A percentile compares a stretch with the other conserved stretches of the same genome.
phyloP scores from a whole-genome alignment of 2,113 vertebrate species.

The Speoplatyrhinus poulsoni region DNA sequence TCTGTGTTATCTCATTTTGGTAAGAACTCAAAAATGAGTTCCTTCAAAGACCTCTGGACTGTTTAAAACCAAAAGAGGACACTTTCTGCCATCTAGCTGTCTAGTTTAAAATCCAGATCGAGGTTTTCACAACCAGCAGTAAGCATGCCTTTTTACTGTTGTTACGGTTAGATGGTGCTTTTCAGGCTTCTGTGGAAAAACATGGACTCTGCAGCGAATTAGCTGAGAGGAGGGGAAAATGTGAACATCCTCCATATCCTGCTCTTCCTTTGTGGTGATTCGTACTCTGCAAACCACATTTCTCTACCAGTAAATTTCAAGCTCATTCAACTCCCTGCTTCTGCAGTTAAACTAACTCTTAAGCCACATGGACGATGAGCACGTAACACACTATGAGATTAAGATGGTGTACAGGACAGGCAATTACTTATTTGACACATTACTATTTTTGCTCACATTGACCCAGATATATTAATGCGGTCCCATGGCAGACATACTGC shows the following conservation, averaged over 20 bases:
- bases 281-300: conserved; percentile 44
- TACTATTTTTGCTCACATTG: background rate
- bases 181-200: conserved; percentile 63
- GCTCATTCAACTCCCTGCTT: conserved; percentile 22
- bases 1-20: conserved; percentile 20
- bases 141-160: conserved; percentile 39
- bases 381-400: background rate
- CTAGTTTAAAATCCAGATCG: conserved; percentile 70
- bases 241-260: conserved; percentile 38
- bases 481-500: conserved; percentile 4
- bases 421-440: no score
- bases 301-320: conserved; percentile 58
- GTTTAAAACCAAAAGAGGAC: conserved; percentile 50
- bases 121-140: conserved; percentile 32
- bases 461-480: conserved; percentile 8
- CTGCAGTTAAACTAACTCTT: conserved; percentile 25
- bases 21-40: conserved; percentile 34
- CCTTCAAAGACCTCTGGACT: conserved; percentile 47
- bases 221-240: conserved; percentile 59
- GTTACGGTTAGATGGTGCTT: conserved; percentile 50
- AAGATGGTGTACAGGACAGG: background rate
- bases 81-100: conserved; percentile 41
- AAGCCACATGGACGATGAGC: conserved; percentile 13
- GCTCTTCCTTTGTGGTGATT: conserved; percentile 27
- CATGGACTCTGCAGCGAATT: conserved; percentile 62